A percentile compares a stretch with the other conserved stretches of the same genome.
phyloP scores from a whole-genome alignment of 2,113 vertebrate species.

The Tautogolabrus adspersus region DNA sequence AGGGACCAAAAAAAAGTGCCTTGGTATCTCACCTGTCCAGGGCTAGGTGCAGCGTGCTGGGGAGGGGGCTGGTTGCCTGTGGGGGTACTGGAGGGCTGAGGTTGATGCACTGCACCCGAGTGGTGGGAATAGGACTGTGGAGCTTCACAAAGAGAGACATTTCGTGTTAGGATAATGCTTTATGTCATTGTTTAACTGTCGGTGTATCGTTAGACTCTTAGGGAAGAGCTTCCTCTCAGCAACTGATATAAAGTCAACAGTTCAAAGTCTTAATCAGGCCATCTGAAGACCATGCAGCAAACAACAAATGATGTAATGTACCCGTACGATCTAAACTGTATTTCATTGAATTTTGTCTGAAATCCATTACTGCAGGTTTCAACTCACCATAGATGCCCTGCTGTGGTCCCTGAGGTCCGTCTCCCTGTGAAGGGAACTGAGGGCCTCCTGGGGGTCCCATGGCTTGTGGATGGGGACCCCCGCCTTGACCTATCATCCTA shows the following conservation, averaged over 20 bases:
- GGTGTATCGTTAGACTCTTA: no score
- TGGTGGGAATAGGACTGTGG: constrained; percentile 92
- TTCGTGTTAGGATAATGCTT: neutral
- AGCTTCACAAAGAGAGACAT: constrained; percentile 70
- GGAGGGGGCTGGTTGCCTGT: constrained; percentile 91
- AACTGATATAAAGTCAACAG: no score
- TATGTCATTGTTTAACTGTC: neutral
- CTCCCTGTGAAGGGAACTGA: constrained; percentile 88
- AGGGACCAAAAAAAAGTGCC: neutral
- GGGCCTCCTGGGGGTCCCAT: constrained; percentile 89
- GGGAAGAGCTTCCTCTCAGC: no score
- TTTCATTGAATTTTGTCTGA: neutral
- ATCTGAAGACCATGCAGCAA: no score
- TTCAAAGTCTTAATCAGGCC: no score
- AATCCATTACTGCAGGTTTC: neutral
- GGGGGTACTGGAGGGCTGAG: constrained; percentile 93
- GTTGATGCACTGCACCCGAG: constrained; percentile 89
- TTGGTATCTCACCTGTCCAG: constrained; percentile 87
- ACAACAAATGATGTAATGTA: no score
- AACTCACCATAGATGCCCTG: constrained; percentile 91
- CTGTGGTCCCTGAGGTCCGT: constrained; percentile 87
- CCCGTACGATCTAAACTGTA: no score
- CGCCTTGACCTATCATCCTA: constrained; percentile 89
- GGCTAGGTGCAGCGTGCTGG: constrained; percentile 92
- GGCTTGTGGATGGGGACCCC: constrained; percentile 87